These are phyloP conservation scores for Bhutanitis thaidina DNA, from an alignment of 2,888 invertebrate species.

Conservation along the genomic window DNA sequence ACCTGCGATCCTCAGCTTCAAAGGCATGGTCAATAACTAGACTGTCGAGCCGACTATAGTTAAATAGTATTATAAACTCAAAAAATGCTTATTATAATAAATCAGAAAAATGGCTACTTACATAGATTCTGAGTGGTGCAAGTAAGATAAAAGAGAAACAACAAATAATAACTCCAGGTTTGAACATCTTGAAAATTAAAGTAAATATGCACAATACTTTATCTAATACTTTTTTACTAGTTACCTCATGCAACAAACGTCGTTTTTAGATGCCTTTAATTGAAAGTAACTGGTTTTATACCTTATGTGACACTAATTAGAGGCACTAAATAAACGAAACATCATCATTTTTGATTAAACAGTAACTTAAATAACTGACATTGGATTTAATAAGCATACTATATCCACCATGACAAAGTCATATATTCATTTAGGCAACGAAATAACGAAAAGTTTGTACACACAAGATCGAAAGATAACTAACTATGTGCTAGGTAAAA, in stretches of 20 bases:
- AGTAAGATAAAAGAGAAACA: constrained; percentile 35
- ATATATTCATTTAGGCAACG: too few species aligned
- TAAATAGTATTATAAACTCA: too few species aligned
- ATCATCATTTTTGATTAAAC: constrained; percentile 20
- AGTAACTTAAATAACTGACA: constrained; percentile 25
- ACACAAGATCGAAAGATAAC: too few species aligned
- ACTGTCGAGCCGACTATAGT: too few species aligned
- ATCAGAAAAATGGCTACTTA: constrained; percentile 30
- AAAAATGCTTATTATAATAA: too few species aligned
- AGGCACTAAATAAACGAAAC: background rate
- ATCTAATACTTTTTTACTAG: too few species aligned
- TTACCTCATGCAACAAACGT: background rate
- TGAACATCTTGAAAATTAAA: constrained; percentile 39
- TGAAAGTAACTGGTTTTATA: constrained; percentile 11
- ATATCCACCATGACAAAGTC: too few species aligned
- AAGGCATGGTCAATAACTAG: too few species aligned
- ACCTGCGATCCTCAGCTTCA: too few species aligned
- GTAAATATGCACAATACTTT: background rate
- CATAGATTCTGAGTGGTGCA: constrained; percentile 34
- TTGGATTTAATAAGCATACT: constrained; percentile 20
- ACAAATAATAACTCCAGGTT: constrained; percentile 31
- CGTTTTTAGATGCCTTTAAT: constrained; percentile 1
- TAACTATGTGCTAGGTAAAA: too few species aligned
- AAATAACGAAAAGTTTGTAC: too few species aligned
- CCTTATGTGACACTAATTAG: constrained; percentile 19